Percentiles rank a stretch among this genome's conserved stretches.
Conservation (phyloP, 1,140 invertebrate genomes). For the Branchinecta lindahli region DNA sequence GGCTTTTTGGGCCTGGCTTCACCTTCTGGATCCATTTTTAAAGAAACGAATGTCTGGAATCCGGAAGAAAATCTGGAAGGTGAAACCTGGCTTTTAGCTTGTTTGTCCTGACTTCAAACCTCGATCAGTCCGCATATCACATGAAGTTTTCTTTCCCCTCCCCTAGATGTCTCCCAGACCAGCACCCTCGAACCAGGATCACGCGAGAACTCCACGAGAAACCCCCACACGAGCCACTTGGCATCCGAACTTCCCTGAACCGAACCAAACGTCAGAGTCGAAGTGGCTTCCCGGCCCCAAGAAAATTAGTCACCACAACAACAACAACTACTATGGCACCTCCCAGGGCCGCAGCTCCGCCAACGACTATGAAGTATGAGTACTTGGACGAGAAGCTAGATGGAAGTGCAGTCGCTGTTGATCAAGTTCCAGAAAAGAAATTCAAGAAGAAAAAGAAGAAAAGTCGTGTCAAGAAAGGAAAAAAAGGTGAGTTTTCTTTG, state of each 20-base stretch:
- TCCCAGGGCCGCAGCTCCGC: not conserved
- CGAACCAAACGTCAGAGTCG: not conserved
- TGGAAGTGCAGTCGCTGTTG: not conserved
- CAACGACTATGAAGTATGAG: not conserved
- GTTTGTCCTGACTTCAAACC: too few species aligned
- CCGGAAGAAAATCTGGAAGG: too few species aligned
- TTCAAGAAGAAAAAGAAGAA: slow-evolving; percentile 2
- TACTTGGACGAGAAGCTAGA: not conserved
- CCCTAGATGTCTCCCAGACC: slow-evolving; percentile 50
- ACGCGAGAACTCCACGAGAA: not conserved
- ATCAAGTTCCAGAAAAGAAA: not conserved
- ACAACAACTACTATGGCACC: not conserved
- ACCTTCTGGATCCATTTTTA: too few species aligned
- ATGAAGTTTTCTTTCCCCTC: too few species aligned
- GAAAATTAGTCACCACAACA: not conserved
- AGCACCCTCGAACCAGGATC: slow-evolving; percentile 50
- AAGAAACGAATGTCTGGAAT: too few species aligned
- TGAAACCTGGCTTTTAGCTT: too few species aligned
- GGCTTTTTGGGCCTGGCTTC: too few species aligned
- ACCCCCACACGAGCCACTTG: too few species aligned
- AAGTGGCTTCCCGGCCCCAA: not conserved
- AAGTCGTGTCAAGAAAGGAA: slow-evolving; percentile 28
- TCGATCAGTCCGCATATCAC: too few species aligned
- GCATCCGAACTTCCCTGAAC: not conserved
- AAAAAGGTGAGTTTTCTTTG: slow-evolving; percentile 24